Percentiles rank a stretch among this genome's conserved stretches.
These are phyloP conservation scores for Ditula angustiorana DNA, from an alignment of 2,888 invertebrate species.

Conservation along the genomic window DNA sequence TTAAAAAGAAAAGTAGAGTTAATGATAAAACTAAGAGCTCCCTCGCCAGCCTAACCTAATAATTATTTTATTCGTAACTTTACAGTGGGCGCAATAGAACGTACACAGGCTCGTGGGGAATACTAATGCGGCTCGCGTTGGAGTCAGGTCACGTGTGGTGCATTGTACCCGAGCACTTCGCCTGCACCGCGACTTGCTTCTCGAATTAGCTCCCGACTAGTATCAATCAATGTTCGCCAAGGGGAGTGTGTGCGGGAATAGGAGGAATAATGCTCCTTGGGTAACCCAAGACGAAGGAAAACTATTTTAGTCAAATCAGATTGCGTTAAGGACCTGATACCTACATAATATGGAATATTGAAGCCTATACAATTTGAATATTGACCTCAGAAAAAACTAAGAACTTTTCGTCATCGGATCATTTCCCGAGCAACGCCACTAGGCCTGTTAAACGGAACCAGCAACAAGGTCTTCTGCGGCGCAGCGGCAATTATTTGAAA, in stretches of 20 bases:
- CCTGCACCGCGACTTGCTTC: constrained; percentile 34
- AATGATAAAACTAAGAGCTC: neutral
- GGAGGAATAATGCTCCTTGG: neutral
- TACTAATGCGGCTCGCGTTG: constrained; percentile 29
- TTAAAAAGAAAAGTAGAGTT: neutral
- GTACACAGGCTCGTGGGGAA: constrained; percentile 26
- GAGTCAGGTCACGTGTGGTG: constrained; percentile 35
- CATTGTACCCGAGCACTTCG: constrained; percentile 39
- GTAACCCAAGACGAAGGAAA: too few species aligned
- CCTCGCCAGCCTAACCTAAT: constrained; percentile 19
- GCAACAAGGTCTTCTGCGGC: constrained; percentile 24
- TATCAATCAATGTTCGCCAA: constrained; percentile 32
- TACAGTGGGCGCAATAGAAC: constrained; percentile 31
- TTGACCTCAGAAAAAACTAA: neutral
- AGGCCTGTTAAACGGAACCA: neutral
- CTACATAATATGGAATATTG: too few species aligned
- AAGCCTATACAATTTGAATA: too few species aligned
- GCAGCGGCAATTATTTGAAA: constrained; percentile 27
- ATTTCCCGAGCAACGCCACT: neutral
- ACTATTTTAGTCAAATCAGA: too few species aligned
- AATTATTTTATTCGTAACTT: constrained; percentile 24
- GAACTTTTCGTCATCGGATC: neutral
- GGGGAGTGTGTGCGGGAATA: too few species aligned
- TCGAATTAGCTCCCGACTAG: constrained; percentile 30
- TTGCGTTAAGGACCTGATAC: too few species aligned